Evolutionary conservation across 2,888 invertebrate genomes (phyloP), one percentile per base, ranked within the genome.

Genomic region (Drosophila paracracens): DNA sequence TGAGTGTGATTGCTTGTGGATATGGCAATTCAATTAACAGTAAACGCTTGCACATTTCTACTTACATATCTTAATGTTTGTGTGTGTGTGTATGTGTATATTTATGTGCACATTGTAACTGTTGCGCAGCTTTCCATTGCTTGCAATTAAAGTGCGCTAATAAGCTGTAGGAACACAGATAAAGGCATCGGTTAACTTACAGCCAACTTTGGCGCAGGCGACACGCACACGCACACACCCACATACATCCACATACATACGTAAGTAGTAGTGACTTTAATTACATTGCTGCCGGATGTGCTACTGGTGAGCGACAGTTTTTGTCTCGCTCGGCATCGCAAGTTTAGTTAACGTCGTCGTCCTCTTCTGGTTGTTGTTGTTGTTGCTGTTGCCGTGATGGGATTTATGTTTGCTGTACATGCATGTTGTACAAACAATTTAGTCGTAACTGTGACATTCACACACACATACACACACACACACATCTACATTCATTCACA

Each of bases 351-450:
- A 52, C 56, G 58, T 43, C 40, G 4, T 27, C 16, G 18, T 18
- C 16, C 31, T 35, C 51, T 43, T 31, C 27, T 62, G 60, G 50
- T 60, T 31, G 36, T 53, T 51, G 57, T 63, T 58, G 62, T 60
- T 61, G 66, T 48, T 48, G 51, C 46, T 59, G 72, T 50, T 67
- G 79, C 56, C 48, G 61, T 72, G 66, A 67, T 84, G 82, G 74
- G 90, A 88, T 85, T 82, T 79, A 83, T 88, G 79, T 82, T 83
- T 89, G 91, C 84, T 79, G 76, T 80, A 82, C 90, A 90, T 90
- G 90, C 90, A 88, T 88, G 88, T 91, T 83, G 76, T 75, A 85
- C 92, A 91, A 91, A 88, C 89, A 91, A 88, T 92, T 91, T 89
- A 90, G 85, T 83, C 87, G 87, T 90, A 84, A 89, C 92, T 89